Base-by-base conservation (phyloP, 2,113 vertebrate species). In the Globicephala melas region DNA sequence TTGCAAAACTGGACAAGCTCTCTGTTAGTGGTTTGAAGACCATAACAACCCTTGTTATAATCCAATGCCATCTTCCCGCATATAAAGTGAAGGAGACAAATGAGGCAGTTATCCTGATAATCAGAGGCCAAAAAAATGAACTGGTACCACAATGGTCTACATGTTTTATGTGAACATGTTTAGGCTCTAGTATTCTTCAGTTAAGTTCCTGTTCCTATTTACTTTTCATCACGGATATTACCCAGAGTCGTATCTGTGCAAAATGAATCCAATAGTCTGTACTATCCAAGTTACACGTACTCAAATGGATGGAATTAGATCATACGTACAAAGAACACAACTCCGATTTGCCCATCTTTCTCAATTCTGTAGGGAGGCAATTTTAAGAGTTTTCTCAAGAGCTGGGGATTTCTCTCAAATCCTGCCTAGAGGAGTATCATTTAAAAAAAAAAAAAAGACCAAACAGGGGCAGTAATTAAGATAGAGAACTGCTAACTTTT, bases 1-100 rank as follows among this genome's bases (percentile, higher is more conserved):
- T 77, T 93, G 65, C 80, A 74, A 97, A 96, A 96, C 84, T 96
- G 71, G 77, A 92, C 33, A 60, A 97, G 71, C 88, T n/a, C 62
- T 31, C 36, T 50, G 58, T 68, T 26, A 17, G 79, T n/a, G 20
- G 0, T 8, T 33, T 92, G 68, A 96, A 98, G 97, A 97, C 62
- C 44, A 79, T 41, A 81, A 17, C 41, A 94, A 81, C n/a, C 12
- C 15, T 91, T 50, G 11, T 90, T 10, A 58, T 20, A 94, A 90
- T 41, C 60, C 74, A 55, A 1, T n/a, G 58, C 21, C 33, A 68
- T 65, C 47, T 83, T 62, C 70, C 62, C 68, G 67, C 74, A 55
- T 7, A 31, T 17, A 92, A 15, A 79, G 41, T 47, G 38, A 95
- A 74, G 11, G 53, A 55, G 73, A 76, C 25, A 94, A 88, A 65